A percentile compares a stretch with the other conserved stretches of the same genome.
Evolutionary conservation across 92 coral and sea anemone species (phyloP).

Genomic region (Epizoanthus ramosus): DNA sequence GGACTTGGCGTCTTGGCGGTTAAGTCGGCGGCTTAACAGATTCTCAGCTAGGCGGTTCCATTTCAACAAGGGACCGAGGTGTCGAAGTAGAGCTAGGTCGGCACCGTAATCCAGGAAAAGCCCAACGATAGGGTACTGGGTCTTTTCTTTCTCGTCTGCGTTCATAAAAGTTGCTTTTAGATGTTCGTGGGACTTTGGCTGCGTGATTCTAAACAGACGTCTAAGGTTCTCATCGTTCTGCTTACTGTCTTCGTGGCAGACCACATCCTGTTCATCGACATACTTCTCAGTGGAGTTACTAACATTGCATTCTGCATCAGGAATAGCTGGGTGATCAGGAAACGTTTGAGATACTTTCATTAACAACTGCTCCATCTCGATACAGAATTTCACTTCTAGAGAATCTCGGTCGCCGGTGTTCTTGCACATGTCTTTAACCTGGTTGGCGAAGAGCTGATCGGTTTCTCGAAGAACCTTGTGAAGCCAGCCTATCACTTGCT

Average conservation of each 20-base stretch:
- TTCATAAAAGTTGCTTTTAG: conserved; percentile 64
- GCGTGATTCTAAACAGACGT: conserved; percentile 72
- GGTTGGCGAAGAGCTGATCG: conserved; percentile 52
- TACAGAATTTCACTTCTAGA: conserved; percentile 23
- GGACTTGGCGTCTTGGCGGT: conserved; percentile 66
- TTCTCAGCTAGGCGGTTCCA: conserved; percentile 80
- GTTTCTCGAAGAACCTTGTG: conserved; percentile 67
- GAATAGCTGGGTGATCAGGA: neutral
- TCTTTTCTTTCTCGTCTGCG: conserved; percentile 47
- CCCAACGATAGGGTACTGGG: conserved; percentile 74
- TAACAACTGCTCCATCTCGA: conserved; percentile 3
- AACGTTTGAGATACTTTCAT: neutral
- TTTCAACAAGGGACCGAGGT: conserved; percentile 64
- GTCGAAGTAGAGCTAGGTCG: conserved; percentile 61
- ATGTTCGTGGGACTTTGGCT: conserved; percentile 65
- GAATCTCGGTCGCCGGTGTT: conserved; percentile 12
- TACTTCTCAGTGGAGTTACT: conserved; percentile 21
- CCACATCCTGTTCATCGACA: conserved; percentile 70
- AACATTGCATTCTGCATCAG: neutral
- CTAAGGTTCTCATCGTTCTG: conserved; percentile 60
- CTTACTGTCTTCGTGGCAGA: conserved; percentile 37
- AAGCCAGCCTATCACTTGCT: conserved; percentile 62
- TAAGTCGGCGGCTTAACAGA: conserved; percentile 75
- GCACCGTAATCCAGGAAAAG: conserved; percentile 76
- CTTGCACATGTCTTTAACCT: conserved; percentile 15